These are phyloP conservation scores for Hypomecis punctinalis DNA, from an alignment of 2,888 invertebrate genomes.

Conservation along the genomic window DNA sequence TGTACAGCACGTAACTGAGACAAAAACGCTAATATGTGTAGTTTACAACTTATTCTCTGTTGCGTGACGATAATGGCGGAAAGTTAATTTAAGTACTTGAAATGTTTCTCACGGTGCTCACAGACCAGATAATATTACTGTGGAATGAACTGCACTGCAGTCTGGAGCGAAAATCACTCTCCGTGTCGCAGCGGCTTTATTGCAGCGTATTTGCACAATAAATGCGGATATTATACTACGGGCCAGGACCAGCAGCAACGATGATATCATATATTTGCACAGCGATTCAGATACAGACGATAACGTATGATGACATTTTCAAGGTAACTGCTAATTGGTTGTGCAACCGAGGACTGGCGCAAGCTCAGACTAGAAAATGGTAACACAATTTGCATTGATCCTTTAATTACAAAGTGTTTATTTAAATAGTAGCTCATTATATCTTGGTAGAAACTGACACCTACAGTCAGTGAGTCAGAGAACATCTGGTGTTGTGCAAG, in stretches of 20 bases:
- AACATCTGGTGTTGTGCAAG: conserved; percentile 73
- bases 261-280: conserved; percentile 50
- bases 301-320: conserved; percentile 35
- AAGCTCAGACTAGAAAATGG: conserved; percentile 21
- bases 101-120: conserved; percentile 77
- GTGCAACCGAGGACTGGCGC: conserved; percentile 20
- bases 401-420: conserved; percentile 30
- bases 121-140: conserved; percentile 57
- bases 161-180: conserved; percentile 44
- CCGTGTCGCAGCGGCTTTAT: conserved; percentile 44
- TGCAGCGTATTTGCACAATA: conserved; percentile 38
- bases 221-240: conserved; percentile 33
- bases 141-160: conserved; percentile 44
- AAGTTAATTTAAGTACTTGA: conserved; percentile 72
- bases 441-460: conserved; percentile 58
- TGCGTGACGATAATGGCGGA: conserved; percentile 75
- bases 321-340: conserved; percentile 29
- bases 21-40: conserved; percentile 58
- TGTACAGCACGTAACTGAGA: conserved; percentile 58
- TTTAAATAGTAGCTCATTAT: conserved; percentile 51
- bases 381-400: conserved; percentile 27
- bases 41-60: conserved; percentile 65
- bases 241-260: conserved; percentile 21
- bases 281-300: conserved; percentile 39
- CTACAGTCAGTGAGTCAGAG: conserved; percentile 70